Evolutionary conservation across 2,888 invertebrate species (phyloP).

Genomic region (Clepsis dumicolana): DNA sequence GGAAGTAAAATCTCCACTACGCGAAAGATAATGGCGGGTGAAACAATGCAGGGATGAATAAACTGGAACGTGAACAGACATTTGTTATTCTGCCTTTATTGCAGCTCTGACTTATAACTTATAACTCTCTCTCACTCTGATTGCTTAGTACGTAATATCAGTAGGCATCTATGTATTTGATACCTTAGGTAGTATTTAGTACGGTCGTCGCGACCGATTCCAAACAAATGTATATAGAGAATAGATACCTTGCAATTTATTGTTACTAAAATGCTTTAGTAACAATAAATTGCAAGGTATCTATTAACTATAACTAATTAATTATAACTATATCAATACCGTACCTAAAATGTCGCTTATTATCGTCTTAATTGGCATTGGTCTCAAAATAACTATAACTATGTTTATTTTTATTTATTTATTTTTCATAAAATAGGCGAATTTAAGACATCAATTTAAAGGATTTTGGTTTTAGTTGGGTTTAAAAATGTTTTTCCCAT

Average conservation of each 20-base stretch:
- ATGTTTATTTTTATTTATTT: too few relatives aligned
- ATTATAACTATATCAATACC: neutral
- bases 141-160: too few relatives aligned
- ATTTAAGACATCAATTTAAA: too few relatives aligned
- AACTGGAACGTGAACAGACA: constrained; percentile 9
- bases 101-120: neutral
- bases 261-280: too few relatives aligned
- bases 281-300: neutral
- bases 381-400: too few relatives aligned
- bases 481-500: too few relatives aligned
- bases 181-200: neutral
- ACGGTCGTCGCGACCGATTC: neutral
- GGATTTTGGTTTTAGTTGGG: too few relatives aligned
- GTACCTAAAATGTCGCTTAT: neutral
- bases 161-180: too few relatives aligned
- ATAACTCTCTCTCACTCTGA: constrained; percentile 10
- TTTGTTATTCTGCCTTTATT: constrained; percentile 2
- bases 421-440: too few relatives aligned
- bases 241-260: neutral
- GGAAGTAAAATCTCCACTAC: constrained; percentile 20
- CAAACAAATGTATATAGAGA: neutral
- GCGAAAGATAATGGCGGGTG: constrained; percentile 13
- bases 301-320: neutral
- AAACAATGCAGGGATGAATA: constrained; percentile 24
- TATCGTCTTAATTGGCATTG: too few relatives aligned